These are phyloP conservation scores for Pardalotus punctatus DNA, from an alignment of 2,113 vertebrate genomes.

Conservation along the genomic window DNA sequence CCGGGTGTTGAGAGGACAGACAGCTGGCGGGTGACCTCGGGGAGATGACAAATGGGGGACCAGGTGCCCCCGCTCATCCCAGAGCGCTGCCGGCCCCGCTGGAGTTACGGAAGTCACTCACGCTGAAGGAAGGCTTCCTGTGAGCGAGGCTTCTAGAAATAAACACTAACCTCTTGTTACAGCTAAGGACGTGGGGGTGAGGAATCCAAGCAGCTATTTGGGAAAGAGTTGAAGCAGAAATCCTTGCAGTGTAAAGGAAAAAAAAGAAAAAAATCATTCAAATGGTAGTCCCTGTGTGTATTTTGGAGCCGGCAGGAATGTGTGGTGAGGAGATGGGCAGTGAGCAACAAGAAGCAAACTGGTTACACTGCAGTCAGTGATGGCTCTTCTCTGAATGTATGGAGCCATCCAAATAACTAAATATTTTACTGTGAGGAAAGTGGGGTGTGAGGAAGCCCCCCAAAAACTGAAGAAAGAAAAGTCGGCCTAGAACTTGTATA, in stretches of 20 bases:
- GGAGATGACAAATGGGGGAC: slow-evolving; percentile 82
- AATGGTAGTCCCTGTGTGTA: fast-evolving
- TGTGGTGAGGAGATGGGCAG: neutral
- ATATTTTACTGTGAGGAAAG: neutral
- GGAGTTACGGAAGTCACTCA: slow-evolving; percentile 51
- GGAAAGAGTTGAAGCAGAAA: neutral
- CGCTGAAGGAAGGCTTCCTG: slow-evolving; percentile 79
- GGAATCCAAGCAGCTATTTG: neutral
- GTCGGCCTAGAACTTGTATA: neutral
- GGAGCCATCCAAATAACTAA: neutral
- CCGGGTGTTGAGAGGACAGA: slow-evolving; percentile 81
- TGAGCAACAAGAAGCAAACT: neutral
- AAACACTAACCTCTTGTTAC: slow-evolving; percentile 49
- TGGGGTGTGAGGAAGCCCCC: neutral
- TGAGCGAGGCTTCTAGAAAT: slow-evolving; percentile 52
- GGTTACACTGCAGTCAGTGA: neutral
- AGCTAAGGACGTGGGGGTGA: neutral
- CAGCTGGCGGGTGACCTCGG: slow-evolving; percentile 83
- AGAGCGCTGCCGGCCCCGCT: slow-evolving; percentile 25
- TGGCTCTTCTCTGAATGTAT: neutral
- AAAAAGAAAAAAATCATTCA: neutral
- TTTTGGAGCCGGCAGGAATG: neutral
- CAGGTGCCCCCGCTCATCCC: slow-evolving; percentile 77
- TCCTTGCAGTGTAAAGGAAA: neutral
- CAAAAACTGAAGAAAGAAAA: neutral